Percentiles rank a stretch among this genome's conserved stretches.
Conservation (phyloP, 1,140 invertebrate species). For the Drosophila nikananu region DNA sequence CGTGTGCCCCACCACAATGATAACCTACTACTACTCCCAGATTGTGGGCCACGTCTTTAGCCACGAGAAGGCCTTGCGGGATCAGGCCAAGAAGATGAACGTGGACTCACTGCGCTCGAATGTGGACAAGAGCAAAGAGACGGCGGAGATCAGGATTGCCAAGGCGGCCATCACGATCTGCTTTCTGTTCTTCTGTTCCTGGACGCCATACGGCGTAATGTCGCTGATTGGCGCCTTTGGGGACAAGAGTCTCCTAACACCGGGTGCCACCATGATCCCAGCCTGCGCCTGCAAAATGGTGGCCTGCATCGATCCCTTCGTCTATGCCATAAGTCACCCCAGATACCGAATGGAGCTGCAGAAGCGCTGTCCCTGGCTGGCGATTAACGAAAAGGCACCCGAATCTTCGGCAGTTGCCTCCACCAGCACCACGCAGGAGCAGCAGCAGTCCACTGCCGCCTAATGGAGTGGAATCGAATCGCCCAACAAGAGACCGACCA, state of each 20-base stretch:
- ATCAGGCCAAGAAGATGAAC: conserved; percentile 96
- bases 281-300: conserved; percentile 93
- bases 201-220: conserved; percentile 92
- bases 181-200: conserved; percentile 92
- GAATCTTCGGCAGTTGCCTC: conserved; percentile 84
- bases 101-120: conserved; percentile 93
- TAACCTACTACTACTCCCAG: conserved; percentile 94
- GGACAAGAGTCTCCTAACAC: conserved; percentile 91
- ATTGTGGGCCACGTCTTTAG: conserved; percentile 93
- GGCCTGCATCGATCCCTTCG: conserved; percentile 94
- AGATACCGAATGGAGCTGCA: conserved; percentile 90
- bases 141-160: conserved; percentile 93
- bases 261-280: conserved; percentile 94
- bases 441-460: conserved; percentile 71
- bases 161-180: conserved; percentile 95
- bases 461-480: conserved; percentile 83
- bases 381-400: conserved; percentile 87
- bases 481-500: neutral
- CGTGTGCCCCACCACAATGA: conserved; percentile 91
- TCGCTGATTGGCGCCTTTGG: conserved; percentile 94
- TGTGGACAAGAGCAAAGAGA: conserved; percentile 88
- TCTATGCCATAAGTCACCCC: conserved; percentile 96
- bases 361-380: conserved; percentile 88
- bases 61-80: conserved; percentile 94
- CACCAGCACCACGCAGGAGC: conserved; percentile 84